Evolutionary conservation across 2,888 invertebrate species (phyloP).

Genomic region (Drosophila melanosoma): DNA sequence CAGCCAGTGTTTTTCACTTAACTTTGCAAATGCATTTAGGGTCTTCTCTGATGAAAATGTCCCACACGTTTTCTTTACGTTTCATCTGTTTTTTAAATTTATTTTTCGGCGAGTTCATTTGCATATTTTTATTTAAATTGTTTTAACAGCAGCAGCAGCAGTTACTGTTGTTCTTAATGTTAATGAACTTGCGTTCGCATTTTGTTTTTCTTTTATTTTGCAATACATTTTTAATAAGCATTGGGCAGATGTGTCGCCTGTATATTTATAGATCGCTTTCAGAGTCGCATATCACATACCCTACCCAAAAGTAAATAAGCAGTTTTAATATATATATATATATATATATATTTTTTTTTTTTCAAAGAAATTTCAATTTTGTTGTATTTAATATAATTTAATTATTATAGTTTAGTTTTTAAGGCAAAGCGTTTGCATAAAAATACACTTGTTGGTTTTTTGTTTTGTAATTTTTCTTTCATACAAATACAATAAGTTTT

Average conservation of each 20-base stretch:
- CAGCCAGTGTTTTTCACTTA: not conserved
- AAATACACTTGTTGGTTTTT: constrained; percentile 76
- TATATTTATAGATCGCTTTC: constrained; percentile 39
- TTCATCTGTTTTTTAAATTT: constrained; percentile 20
- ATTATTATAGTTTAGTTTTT: constrained; percentile 41
- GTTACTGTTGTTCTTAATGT: constrained; percentile 55
- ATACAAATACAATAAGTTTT: constrained; percentile 49
- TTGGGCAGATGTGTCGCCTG: constrained; percentile 22
- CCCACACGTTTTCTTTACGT: constrained; percentile 33
- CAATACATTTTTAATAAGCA: constrained; percentile 44
- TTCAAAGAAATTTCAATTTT: constrained; percentile 46
- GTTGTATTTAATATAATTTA: constrained; percentile 55
- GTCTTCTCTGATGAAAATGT: constrained; percentile 38
- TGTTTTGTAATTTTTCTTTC: constrained; percentile 29
- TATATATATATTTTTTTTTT: not conserved
- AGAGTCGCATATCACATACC: not conserved
- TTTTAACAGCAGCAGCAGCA: constrained; percentile 54
- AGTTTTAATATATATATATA: not conserved
- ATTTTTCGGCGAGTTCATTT: constrained; percentile 58
- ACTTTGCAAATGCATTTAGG: constrained; percentile 44
- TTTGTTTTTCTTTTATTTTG: constrained; percentile 30
- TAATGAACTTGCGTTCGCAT: constrained; percentile 65
- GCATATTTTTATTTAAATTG: constrained; percentile 70
- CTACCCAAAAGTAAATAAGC: not conserved
- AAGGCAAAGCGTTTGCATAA: constrained; percentile 85